Base-by-base conservation (phyloP, 2,797 vertebrate genomes). In the Onychomys torridus region DNA sequence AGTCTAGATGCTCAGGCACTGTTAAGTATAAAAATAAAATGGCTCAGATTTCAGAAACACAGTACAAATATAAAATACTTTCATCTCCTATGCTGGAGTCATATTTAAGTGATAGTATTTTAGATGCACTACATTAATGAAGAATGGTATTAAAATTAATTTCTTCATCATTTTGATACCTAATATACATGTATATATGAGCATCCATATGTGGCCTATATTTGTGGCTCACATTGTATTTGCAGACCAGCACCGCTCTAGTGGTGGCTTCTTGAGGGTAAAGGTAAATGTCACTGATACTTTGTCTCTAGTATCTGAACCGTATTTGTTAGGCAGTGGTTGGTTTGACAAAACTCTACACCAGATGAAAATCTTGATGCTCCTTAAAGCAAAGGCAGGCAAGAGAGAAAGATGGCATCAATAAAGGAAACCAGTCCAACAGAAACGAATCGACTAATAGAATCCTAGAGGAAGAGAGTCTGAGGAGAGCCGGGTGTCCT, bases 61-160 rank as follows among this genome's bases (percentile, higher is more conserved):
- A 57, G 29, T 2, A 32, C 17, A 67, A 88, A 78, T 11, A 1
- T 43, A 86, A 93, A 89, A 52, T 78, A 69, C 3, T 76, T 76
- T 61, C 40, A 43, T 67, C 89, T 89, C 59, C 71, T 94, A 79
- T 25, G 61, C 11, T 71, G 73, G 5, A 57, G 84, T 79, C 79
- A 76, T 40, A 5, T 88, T 76, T 81, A 59, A 87, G 32, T 57
- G 16, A 83, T 52, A 65, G 67, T 0, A 67, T 73, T 78, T 86
- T 77, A 9, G 8, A 82, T 55, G 27, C 55, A 59, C 21, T 67
- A 16, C 5, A 19, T 81, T 96, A 84, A 76, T n/a, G 61, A 76
- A 67, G 52, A 27, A 17, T 21, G 89, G 27, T 43, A 77, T 65
- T 55, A 63, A 89, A 94, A 89, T 83, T 32, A 83, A 83, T 43